Conservation (phyloP, 2,888 invertebrate species). For the Pycnomerus fuliginosus region DNA sequence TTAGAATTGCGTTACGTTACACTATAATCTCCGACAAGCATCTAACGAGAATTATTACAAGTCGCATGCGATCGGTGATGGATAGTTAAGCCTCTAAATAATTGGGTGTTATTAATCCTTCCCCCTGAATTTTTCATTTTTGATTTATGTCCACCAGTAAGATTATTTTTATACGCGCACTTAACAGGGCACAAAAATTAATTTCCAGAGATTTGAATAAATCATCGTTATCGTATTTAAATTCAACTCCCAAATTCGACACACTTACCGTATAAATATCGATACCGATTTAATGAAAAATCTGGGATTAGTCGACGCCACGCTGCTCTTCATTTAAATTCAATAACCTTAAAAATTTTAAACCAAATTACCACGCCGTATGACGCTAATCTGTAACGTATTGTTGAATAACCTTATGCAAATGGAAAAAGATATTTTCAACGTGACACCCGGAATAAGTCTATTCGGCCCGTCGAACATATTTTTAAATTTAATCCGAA, state of each 20-base stretch:
- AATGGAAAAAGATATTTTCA: constrained; percentile 19
- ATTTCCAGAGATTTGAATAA: constrained; percentile 23
- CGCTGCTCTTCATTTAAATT: constrained; percentile 21
- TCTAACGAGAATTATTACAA: constrained; percentile 27
- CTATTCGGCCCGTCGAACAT: constrained; percentile 12
- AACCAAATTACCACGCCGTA: constrained; percentile 22
- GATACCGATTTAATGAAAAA: constrained; percentile 23
- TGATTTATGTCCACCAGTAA: constrained; percentile 11
- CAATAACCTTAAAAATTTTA: constrained; percentile 20
- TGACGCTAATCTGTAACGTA: constrained; percentile 25
- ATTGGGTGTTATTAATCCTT: constrained; percentile 24
- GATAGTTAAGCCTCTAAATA: constrained; percentile 25
- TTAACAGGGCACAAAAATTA: constrained; percentile 13
- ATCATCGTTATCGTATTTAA: constrained; percentile 23
- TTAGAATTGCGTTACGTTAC: constrained; percentile 30
- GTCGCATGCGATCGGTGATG: constrained; percentile 31
- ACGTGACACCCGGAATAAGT: constrained; percentile 10
- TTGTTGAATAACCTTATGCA: constrained; percentile 23
- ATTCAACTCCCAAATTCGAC: constrained; percentile 24
- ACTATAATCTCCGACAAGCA: constrained; percentile 25
- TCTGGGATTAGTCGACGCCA: constrained; percentile 21
- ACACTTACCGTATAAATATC: constrained; percentile 22
- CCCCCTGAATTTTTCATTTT: constrained; percentile 6
- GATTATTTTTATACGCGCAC: constrained; percentile 19
- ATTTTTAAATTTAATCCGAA: constrained; percentile 24